Evolutionary conservation across 2,888 invertebrate species (phyloP).

Genomic region (Leptothorax acervorum): DNA sequence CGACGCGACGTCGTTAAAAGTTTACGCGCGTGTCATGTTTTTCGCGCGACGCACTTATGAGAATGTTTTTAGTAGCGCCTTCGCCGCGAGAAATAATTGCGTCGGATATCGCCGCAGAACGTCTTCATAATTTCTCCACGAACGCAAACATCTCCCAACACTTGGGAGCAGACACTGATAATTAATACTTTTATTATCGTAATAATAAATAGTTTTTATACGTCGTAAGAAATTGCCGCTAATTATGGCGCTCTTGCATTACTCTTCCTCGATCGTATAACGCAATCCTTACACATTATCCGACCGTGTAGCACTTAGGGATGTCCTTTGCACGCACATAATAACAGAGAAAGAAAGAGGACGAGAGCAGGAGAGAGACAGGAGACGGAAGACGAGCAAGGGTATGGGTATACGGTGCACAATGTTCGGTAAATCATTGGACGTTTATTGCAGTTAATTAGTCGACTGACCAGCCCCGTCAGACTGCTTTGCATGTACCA

Average conservation of each 20-base stretch:
- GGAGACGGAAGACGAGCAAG: constrained; percentile 20
- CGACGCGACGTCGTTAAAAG: constrained; percentile 36
- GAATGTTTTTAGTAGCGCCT: constrained; percentile 43
- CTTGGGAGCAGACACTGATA: constrained; percentile 26
- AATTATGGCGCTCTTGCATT: constrained; percentile 39
- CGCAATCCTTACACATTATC: constrained; percentile 42
- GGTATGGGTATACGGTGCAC: constrained; percentile 44
- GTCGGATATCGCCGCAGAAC: constrained; percentile 33
- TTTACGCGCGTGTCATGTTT: constrained; percentile 28
- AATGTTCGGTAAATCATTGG: constrained; percentile 81
- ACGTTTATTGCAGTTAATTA: constrained; percentile 83
- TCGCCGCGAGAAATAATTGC: constrained; percentile 46
- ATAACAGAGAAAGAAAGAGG: neutral
- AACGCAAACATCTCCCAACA: constrained; percentile 27
- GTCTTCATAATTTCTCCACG: constrained; percentile 46
- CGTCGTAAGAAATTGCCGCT: constrained; percentile 44
- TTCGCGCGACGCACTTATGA: constrained; percentile 36
- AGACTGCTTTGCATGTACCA: constrained; percentile 78
- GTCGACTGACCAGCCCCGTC: constrained; percentile 74
- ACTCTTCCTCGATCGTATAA: constrained; percentile 42
- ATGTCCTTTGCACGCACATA: neutral
- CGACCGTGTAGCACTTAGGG: constrained; percentile 23
- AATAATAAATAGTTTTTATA: constrained; percentile 55
- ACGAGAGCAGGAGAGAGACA: neutral
- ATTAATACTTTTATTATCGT: constrained; percentile 49